A percentile compares a stretch with the other conserved stretches of the same genome.
Conservation (phyloP, 1,140 invertebrate genomes). For the Drosophila arizonae region DNA sequence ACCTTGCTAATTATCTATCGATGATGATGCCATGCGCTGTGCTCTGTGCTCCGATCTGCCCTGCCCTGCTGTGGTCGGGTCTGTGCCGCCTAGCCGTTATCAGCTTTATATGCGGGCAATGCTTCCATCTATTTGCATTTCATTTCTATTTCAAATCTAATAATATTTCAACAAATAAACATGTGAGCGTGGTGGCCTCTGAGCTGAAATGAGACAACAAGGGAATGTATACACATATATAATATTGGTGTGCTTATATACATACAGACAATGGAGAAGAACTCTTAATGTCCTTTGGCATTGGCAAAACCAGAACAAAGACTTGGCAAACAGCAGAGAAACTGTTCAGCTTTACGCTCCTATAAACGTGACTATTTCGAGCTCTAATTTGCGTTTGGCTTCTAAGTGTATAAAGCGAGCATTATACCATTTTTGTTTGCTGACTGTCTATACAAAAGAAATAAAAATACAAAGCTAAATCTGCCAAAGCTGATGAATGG, state of each 20-base stretch:
- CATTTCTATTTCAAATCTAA: slow-evolving; percentile 54
- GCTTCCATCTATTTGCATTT: slow-evolving; percentile 68
- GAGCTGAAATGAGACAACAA: slow-evolving; percentile 19
- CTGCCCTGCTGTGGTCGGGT: not conserved
- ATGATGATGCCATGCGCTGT: slow-evolving; percentile 61
- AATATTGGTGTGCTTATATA: not conserved
- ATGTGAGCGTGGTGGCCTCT: slow-evolving; percentile 26
- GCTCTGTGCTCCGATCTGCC: not conserved
- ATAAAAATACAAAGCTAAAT: not conserved
- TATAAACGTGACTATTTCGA: slow-evolving; percentile 9
- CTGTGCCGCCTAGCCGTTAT: slow-evolving; percentile 43
- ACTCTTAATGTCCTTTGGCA: slow-evolving; percentile 15
- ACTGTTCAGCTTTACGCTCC: not conserved
- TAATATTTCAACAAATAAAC: slow-evolving; percentile 64
- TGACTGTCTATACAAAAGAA: not conserved
- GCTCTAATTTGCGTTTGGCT: slow-evolving; percentile 11
- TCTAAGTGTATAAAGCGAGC: slow-evolving; percentile 8
- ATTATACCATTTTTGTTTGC: slow-evolving; percentile 9
- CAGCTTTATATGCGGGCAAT: slow-evolving; percentile 44
- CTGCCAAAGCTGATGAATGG: not conserved
- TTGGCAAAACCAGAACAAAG: slow-evolving; percentile 22
- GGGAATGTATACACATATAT: not conserved
- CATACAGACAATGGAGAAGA: slow-evolving; percentile 1
- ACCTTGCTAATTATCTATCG: slow-evolving; percentile 75
- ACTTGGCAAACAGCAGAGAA: not conserved